Evolutionary conservation across 2,888 invertebrate genomes (phyloP), one percentile per base, ranked within the genome.

Genomic region (Anaspis maculata): DNA sequence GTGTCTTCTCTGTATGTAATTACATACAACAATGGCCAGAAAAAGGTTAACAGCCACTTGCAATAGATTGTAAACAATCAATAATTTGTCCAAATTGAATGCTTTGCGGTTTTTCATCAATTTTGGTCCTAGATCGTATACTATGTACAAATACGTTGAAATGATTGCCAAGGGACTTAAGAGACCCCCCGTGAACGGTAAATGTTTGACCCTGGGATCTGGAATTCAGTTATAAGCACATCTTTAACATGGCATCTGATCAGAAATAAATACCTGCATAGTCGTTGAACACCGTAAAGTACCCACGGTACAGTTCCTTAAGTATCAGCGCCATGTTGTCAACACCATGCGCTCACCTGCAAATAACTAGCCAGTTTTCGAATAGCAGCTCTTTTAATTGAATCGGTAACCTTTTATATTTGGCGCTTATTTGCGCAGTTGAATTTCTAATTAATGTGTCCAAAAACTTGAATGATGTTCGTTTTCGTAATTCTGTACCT

Each of bases 51-150:
- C 23, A 3, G 46, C 3, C 22, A 54, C 41, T 36, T 54, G 54
- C 3, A 27, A 25, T 9, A 46, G 27, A 34, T 54, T 54, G 28
- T 41, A 54, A 3, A 38, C 9, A 21, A 48, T 45, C 4, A 54
- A 27, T 10, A 45, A 21, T 6, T 39, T 35, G 27, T 45, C 49
- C 14, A 54, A 31, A 14, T 53, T 42, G 27, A 42, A 53, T 1
- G 54, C 44, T 29, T 41, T 37, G 12, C 51, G 37, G 16, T 52
- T 37, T 33, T 44, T 34, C 54, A 54, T 54, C n/a, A 46, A 41
- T 30, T 36, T 42, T 5, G 54, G 54, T 9, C 51, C 46, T 23
- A 40, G 27, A 13, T 48, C 43, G 19, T 41, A 39, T 3, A 49
- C 42, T 10, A 53, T 41, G 25, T 49, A 46, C 2, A 53, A 37